Conservation (phyloP, 1,140 invertebrate genomes). For the Cecropterus lyciades region DNA sequence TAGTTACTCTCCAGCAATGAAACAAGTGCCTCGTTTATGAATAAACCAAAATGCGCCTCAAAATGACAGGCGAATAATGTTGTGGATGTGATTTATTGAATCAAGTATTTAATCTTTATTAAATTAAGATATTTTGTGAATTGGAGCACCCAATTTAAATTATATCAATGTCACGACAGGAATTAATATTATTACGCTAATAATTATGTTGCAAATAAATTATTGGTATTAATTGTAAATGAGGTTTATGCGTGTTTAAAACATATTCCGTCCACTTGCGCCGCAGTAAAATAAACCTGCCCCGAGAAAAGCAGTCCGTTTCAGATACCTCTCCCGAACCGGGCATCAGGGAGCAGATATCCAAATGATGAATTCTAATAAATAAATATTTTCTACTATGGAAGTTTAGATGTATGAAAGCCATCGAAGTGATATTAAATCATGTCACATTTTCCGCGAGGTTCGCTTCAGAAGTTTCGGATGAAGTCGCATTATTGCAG, state of each 20-base stretch:
- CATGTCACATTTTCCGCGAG: background rate
- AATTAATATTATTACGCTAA: background rate
- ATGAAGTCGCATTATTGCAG: constrained; percentile 1
- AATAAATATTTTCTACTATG: no score
- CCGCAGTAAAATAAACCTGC: no score
- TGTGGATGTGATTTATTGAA: background rate
- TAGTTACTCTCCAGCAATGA: background rate
- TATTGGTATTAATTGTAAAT: no score
- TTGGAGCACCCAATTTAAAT: background rate
- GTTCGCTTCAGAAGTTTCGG: background rate
- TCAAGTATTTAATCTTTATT: background rate
- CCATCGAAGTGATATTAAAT: background rate
- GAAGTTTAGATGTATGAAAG: no score
- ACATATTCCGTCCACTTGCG: no score
- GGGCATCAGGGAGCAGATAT: no score
- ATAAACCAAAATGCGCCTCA: background rate
- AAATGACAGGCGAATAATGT: background rate
- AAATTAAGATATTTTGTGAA: background rate
- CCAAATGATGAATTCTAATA: no score
- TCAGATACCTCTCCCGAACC: no score
- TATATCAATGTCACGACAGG: background rate
- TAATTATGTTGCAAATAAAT: background rate
- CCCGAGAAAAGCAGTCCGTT: no score
- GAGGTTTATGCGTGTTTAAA: no score
- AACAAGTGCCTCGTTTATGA: background rate